Evolutionary conservation across 2,797 vertebrate species (phyloP).

Genomic region (Eospalax fontanierii): DNA sequence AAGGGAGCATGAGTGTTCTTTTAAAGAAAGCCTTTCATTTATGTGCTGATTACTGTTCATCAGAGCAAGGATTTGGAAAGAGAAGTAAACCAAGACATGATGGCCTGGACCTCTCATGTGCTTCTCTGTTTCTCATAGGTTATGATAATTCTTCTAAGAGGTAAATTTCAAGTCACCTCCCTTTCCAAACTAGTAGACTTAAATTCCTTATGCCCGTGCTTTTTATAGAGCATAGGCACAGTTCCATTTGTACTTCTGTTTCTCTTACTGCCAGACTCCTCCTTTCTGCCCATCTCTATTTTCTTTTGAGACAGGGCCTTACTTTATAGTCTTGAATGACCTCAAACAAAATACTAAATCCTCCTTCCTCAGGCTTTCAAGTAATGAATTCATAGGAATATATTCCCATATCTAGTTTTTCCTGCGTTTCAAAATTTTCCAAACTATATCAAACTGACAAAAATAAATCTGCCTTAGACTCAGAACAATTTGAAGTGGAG

Average conservation of each 20-base stretch:
- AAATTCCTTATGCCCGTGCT: slow-evolving; percentile 27
- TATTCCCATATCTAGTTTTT: background rate
- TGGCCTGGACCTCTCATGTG: background rate
- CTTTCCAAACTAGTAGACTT: background rate
- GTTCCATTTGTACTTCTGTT: background rate
- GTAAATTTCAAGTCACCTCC: background rate
- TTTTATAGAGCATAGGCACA: slow-evolving; percentile 14
- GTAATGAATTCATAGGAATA: background rate
- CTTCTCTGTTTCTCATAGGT: slow-evolving; percentile 17
- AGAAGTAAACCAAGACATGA: background rate
- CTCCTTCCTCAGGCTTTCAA: background rate
- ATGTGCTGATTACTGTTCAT: background rate
- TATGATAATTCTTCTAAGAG: background rate
- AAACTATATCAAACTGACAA: background rate
- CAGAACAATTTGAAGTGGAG: background rate
- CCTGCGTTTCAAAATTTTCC: background rate
- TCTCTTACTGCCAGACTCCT: background rate
- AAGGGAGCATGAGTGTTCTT: background rate
- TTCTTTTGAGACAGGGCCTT: background rate
- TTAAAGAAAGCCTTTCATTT: background rate
- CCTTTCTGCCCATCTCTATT: background rate
- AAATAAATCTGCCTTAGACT: background rate
- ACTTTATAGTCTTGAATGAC: background rate
- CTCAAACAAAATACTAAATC: background rate
- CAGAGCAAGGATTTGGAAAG: background rate